Percentiles rank a stretch among this genome's conserved stretches.
Conservation (phyloP, 2,797 vertebrate genomes). For the Ispidina lecontei region DNA sequence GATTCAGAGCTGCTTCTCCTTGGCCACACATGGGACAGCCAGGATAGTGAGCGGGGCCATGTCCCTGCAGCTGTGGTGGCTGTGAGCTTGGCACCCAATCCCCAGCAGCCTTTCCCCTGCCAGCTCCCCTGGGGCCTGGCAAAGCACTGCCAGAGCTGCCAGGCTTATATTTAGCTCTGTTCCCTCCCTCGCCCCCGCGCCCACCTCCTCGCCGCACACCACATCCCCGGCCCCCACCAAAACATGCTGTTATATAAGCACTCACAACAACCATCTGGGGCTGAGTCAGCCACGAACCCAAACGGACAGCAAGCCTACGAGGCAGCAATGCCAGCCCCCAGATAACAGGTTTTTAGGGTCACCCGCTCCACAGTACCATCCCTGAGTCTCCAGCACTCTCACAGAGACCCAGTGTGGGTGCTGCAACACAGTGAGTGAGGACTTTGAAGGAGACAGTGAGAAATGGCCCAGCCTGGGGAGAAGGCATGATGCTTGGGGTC, state of each 20-base stretch:
- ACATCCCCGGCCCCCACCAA: constrained; percentile 63
- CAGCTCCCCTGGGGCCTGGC: constrained; percentile 20
- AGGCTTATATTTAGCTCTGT: constrained; percentile 73
- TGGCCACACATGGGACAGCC: rapidly evolving
- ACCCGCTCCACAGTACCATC: rapidly evolving
- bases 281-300: constrained; percentile 60
- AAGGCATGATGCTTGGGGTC: neutral
- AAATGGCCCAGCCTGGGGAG: neutral
- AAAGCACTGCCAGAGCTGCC: constrained; percentile 33
- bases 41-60: neutral
- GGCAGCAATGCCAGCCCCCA: neutral
- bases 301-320: constrained; percentile 19
- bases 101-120: constrained; percentile 20
- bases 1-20: neutral
- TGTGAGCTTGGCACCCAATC: neutral
- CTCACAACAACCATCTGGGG: constrained; percentile 55
- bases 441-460: neutral
- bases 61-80: rapidly evolving
- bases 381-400: rapidly evolving
- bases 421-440: neutral
- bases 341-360: neutral
- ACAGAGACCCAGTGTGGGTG: rapidly evolving
- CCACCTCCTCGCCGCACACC: constrained; percentile 63
- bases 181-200: constrained; percentile 70
- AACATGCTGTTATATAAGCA: constrained; percentile 44